phyloP scores from a whole-genome alignment of 2,888 invertebrate genomes.

The Mechanitis mazaeus region DNA sequence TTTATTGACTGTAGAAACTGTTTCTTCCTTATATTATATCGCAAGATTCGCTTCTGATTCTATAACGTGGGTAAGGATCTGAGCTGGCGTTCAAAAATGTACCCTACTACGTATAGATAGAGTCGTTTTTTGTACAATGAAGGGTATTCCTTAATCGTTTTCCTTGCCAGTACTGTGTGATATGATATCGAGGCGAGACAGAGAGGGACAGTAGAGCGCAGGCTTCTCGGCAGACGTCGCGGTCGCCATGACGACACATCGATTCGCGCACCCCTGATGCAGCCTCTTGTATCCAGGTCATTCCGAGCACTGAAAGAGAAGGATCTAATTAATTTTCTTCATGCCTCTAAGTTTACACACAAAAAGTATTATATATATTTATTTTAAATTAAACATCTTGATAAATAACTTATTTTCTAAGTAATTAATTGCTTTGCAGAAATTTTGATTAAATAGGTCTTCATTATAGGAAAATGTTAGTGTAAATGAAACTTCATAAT shows the following conservation, averaged over 20 bases:
- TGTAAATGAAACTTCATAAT: too few species aligned
- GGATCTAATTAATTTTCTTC: slow-evolving; percentile 32
- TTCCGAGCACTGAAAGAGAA: slow-evolving; percentile 44
- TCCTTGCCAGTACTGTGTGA: slow-evolving; percentile 48
- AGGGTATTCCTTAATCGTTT: slow-evolving; percentile 34
- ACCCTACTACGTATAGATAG: slow-evolving; percentile 24
- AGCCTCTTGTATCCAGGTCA: slow-evolving; percentile 73
- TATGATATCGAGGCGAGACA: slow-evolving; percentile 76
- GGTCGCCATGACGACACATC: slow-evolving; percentile 72
- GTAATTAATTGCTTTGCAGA: too few species aligned
- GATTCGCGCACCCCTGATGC: slow-evolving; percentile 62
- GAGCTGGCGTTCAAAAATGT: slow-evolving; percentile 21
- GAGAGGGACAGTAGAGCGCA: slow-evolving; percentile 75
- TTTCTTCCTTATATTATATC: slow-evolving; percentile 70
- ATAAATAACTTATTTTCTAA: too few species aligned
- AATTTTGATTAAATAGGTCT: too few species aligned
- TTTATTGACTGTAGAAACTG: slow-evolving; percentile 55
- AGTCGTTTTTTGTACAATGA: slow-evolving; percentile 13
- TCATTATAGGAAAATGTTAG: too few species aligned
- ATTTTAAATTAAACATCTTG: not conserved
- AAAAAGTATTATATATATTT: not conserved
- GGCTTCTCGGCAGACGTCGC: slow-evolving; percentile 76
- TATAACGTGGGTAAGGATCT: slow-evolving; percentile 33
- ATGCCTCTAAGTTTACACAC: slow-evolving; percentile 12
- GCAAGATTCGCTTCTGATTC: slow-evolving; percentile 44